Evolutionary conservation across 2,113 vertebrate genomes (phyloP), one percentile per base, ranked within the genome.

Genomic region (Sceloporus undulatus): DNA sequence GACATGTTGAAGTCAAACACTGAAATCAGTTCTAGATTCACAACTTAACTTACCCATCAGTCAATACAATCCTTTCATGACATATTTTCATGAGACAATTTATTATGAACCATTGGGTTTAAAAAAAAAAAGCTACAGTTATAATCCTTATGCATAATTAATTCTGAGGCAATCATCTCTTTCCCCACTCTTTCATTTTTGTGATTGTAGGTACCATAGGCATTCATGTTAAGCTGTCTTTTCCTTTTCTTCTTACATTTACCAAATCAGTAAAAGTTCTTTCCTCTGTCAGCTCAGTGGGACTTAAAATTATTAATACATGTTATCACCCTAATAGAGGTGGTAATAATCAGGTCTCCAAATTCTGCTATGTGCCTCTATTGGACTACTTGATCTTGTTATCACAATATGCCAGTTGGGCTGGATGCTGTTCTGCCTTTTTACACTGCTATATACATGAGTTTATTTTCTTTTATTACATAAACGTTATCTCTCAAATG

Each of bases 281-380:
- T 88, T 75, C 80, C 25, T 79, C 66, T 79, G 85, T 79, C 56
- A 82, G 54, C n/a, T 89, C 25, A 56, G 34, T 80, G 77, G 82
- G 59, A 70, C 48, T 89, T 68, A 65, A 68, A 89, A 80, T 89
- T 89, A 90, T 70, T 70, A 42, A 82, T 88, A 59, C 11, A 19
- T 70, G 86, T 89, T 86, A 82, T 89, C 56, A 79, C 7, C 66
- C 77, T 88, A 79, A 79, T 16, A 85, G 73, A 89, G 79, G 10
- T 34, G 0, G 9, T 40, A 56, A 65, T 86, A 89, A 74, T 70
- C 73, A 48, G 56, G 79, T 82, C 66, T 91, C 77, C n/a, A 68
- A 87, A 70, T 70, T 79, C 59, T 73, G 54, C 19, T 84, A 21
- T 62, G 52, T 88, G 42, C 71, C 21, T 78, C 56, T 84, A 29